phyloP scores from a whole-genome alignment of 2,888 invertebrate species.

The Leuctra nigra region DNA sequence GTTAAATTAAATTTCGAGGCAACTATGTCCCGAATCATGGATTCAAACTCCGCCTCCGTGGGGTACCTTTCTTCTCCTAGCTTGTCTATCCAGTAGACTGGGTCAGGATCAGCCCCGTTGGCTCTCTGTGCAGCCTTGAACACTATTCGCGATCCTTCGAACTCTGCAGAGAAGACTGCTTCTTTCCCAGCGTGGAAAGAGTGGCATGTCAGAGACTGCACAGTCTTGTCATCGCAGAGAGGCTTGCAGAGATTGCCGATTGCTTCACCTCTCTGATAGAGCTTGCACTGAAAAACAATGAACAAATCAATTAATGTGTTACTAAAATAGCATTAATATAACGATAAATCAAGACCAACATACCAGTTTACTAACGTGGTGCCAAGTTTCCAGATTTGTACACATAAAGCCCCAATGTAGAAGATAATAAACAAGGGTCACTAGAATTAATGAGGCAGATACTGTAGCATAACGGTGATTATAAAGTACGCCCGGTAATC shows the following conservation, averaged over 20 bases:
- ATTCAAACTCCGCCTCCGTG: constrained; percentile 46
- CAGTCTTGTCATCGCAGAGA: constrained; percentile 49
- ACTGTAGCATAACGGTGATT: constrained; percentile 30
- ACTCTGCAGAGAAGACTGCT: constrained; percentile 52
- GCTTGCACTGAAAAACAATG: constrained; percentile 47
- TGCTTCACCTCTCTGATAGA: constrained; percentile 47
- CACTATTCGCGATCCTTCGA: constrained; percentile 50
- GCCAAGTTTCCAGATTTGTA: constrained; percentile 50
- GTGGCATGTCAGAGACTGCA: constrained; percentile 52
- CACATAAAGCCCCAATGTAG: constrained; percentile 53
- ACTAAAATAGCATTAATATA: not conserved
- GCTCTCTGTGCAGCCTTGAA: constrained; percentile 48
- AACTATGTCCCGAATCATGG: constrained; percentile 46
- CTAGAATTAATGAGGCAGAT: constrained; percentile 35
- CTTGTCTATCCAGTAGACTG: constrained; percentile 42
- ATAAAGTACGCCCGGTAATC: constrained; percentile 24
- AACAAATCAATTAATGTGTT: constrained; percentile 1
- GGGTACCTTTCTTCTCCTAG: constrained; percentile 45
- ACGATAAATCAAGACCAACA: too few species aligned
- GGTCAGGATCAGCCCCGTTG: constrained; percentile 40
- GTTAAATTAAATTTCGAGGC: constrained; percentile 49
- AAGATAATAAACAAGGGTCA: constrained; percentile 43
- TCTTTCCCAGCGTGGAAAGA: constrained; percentile 55
- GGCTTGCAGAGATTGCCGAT: constrained; percentile 57
- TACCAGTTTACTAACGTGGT: constrained; percentile 39